Evolutionary conservation across 2,888 invertebrate genomes (phyloP).

Genomic region (Pyrgus malvae): DNA sequence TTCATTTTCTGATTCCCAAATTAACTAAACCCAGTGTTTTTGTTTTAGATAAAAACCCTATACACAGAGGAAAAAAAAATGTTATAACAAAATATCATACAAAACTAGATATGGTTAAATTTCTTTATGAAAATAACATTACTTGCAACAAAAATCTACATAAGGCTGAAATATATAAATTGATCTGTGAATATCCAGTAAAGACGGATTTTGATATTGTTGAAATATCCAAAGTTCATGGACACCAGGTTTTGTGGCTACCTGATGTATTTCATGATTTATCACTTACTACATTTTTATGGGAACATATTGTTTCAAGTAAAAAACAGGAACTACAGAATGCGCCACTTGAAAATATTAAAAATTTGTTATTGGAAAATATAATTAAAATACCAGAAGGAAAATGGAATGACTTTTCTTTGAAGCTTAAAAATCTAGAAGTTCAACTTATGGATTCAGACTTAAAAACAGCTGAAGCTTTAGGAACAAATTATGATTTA

Average conservation of each 20-base stretch:
- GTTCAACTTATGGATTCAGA: constrained; percentile 42
- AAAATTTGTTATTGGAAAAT: constrained; percentile 18
- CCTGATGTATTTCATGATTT: constrained; percentile 47
- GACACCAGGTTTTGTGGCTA: constrained; percentile 50
- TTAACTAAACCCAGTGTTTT: constrained; percentile 45
- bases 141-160: constrained; percentile 46
- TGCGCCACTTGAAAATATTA: not conserved
- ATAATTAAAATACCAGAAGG: constrained; percentile 26
- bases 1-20: constrained; percentile 42
- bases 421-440: constrained; percentile 38
- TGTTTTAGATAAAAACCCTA: constrained; percentile 46
- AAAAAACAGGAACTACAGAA: not conserved
- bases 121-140: constrained; percentile 47
- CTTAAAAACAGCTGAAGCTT: not conserved
- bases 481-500: too few relatives aligned
- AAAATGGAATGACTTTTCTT: constrained; percentile 36
- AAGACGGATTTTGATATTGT: constrained; percentile 42
- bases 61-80: constrained; percentile 39
- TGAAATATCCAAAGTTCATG: constrained; percentile 46
- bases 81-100: constrained; percentile 46
- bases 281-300: constrained; percentile 47
- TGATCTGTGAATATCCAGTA: constrained; percentile 41
- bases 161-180: constrained; percentile 52
- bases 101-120: constrained; percentile 50
- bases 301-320: constrained; percentile 39